Evolutionary conservation across 2,797 vertebrate genomes (phyloP).

Genomic region (Ctenosaura bakeri): DNA sequence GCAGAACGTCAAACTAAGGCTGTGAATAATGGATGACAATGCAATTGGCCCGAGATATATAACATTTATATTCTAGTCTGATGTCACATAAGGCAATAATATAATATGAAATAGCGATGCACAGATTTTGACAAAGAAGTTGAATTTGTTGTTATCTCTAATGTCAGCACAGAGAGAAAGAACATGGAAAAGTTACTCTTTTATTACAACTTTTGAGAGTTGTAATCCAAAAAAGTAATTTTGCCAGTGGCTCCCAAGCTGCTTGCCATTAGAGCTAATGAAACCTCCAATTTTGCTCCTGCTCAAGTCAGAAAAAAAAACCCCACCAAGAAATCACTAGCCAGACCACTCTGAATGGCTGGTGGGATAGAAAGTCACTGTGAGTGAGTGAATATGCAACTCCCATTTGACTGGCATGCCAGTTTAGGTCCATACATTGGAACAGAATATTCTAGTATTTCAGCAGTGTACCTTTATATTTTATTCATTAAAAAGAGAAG

Average conservation of each 20-base stretch:
- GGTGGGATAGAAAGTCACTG: background rate
- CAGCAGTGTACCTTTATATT: background rate
- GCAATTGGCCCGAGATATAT: background rate
- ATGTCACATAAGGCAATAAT: background rate
- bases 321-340: too few species aligned
- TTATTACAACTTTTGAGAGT: background rate
- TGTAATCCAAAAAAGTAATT: background rate
- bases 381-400: background rate
- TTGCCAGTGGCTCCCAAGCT: background rate
- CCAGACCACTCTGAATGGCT: background rate
- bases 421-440: background rate
- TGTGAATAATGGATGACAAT: background rate
- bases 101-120: background rate
- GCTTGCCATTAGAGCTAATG: background rate
- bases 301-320: background rate
- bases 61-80: background rate
- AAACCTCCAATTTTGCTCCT: background rate
- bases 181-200: background rate
- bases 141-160: too few species aligned
- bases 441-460: conserved; percentile 23
- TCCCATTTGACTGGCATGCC: background rate
- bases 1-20: background rate
- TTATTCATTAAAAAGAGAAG: conserved; percentile 20
- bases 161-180: too few species aligned
- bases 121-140: background rate